Base-by-base conservation (phyloP, 2,888 invertebrate species). In the Aphrophora alni region DNA sequence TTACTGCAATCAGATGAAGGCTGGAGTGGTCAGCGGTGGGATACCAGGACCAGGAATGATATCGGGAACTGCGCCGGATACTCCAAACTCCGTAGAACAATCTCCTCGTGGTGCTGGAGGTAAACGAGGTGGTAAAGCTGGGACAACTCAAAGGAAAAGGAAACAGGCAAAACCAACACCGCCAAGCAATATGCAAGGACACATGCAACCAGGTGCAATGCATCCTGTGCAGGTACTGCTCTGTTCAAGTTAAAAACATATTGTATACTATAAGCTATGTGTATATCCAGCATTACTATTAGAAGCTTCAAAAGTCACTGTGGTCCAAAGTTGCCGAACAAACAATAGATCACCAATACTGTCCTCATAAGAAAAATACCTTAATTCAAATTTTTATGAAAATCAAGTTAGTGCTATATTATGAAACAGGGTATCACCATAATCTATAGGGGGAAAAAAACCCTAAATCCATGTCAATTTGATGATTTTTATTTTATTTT, bases 51-150 rank as follows among this genome's bases (percentile, higher is more conserved):
- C 8, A n/a, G 84, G 27, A 21, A 69, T 44, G 76, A 70, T 75
- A 44, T 12, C 44, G 17, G n/a, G 24, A 70, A 69, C 21, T 24
- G 81, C 92, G 28, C 84, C 88, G 78, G 88, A 88, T 79, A 88
- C 88, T 27, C 88, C 88, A 21, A 84, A 91, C 83, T 94, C 91
- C 85, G 91, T 91, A 85, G 95, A 93, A 86, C 94, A 92, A 86
- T 93, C 92, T 82, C 93, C 91, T 86, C 90, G 92, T 0, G 89
- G 90, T 44, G 86, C 82, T 4, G 89, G 90, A 51, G 86, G 83
- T 5, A 85, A 85, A 74, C 83, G 85, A 80, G 84, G 81, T 80
- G 84, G 83, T 83, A 84, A 84, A 84, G 82, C 81, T 84, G 81
- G 86, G 85, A 87, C 85, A 86, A 89, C 77, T 87, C 88, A 74